Percentiles rank a stretch among this genome's conserved stretches.
Conservation (phyloP, 2,797 vertebrate genomes). For the Steatocranus sp. region DNA sequence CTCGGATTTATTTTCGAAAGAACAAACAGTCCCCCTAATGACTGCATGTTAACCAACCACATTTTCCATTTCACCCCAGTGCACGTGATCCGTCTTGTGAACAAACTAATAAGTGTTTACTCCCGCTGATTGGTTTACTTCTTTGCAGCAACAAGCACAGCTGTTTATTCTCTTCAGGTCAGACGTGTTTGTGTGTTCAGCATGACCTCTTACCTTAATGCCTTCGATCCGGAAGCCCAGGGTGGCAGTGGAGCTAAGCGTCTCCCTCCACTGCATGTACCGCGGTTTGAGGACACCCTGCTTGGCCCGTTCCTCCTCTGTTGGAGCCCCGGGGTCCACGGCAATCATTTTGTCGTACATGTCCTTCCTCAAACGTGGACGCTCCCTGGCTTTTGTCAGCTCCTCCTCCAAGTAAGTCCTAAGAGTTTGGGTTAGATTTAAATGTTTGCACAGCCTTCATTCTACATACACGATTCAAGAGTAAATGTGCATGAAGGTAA, state of each 20-base stretch:
- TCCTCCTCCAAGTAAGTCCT: slow-evolving; percentile 93
- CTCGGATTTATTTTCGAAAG: neutral
- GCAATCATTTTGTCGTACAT: slow-evolving; percentile 94
- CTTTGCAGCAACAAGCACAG: neutral
- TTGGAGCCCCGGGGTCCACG: slow-evolving; percentile 85
- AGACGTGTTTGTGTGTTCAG: neutral
- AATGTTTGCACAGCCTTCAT: neutral
- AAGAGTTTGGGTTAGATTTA: neutral
- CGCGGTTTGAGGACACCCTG: slow-evolving; percentile 85
- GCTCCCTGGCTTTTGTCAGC: slow-evolving; percentile 81
- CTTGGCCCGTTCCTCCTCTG: slow-evolving; percentile 78
- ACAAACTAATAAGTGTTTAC: slow-evolving; percentile 28
- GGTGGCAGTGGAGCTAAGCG: slow-evolving; percentile 84
- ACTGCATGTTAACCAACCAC: neutral
- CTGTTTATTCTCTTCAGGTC: neutral
- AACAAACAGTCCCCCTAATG: slow-evolving; percentile 12
- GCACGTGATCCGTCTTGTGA: neutral
- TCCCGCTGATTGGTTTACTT: neutral
- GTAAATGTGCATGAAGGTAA: neutral
- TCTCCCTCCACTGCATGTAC: slow-evolving; percentile 96
- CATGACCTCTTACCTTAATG: slow-evolving; percentile 78
- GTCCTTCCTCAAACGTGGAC: slow-evolving; percentile 81
- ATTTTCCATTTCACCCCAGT: neutral
- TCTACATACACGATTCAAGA: neutral
- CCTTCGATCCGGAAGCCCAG: slow-evolving; percentile 92